Conservation (phyloP, 2,113 vertebrate species). For the Bufo bufo region DNA sequence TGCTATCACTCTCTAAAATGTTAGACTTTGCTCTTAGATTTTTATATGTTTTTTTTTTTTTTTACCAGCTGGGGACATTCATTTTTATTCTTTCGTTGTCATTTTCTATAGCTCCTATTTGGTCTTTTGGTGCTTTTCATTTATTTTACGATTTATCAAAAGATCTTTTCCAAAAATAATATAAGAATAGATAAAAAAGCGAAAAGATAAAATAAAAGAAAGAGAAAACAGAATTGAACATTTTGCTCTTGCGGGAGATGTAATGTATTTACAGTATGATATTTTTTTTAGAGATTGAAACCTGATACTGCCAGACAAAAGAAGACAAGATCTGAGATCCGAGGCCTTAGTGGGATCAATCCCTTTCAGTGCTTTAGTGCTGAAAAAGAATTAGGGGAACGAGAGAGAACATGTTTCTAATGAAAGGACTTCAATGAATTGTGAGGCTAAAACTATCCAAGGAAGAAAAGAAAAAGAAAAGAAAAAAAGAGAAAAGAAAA, state of each 20-base stretch:
- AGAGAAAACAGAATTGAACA: neutral
- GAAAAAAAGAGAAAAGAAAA: neutral
- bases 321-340: conserved; percentile 18
- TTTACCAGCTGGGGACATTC: conserved; percentile 13
- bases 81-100: conserved; percentile 8
- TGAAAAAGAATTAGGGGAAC: conserved; percentile 26
- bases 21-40: conserved; percentile 43
- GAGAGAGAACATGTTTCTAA: conserved; percentile 14
- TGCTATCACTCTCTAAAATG: conserved; percentile 40
- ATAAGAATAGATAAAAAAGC: neutral
- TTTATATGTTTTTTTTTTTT: conserved; percentile 4
- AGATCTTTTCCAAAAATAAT: neutral
- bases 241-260: neutral
- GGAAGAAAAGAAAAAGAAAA: neutral
- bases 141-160: conserved; percentile 29
- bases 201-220: neutral
- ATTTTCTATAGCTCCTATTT: neutral
- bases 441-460: neutral
- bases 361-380: conserved; percentile 22
- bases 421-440: conserved; percentile 21
- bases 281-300: conserved; percentile 10
- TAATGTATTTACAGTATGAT: conserved; percentile 18
- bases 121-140: neutral
- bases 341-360: conserved; percentile 42
- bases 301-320: conserved; percentile 22